Evolutionary conservation across 1,140 invertebrate genomes (phyloP), one percentile per base, ranked within the genome.

Genomic region (Leptinotarsa texana): DNA sequence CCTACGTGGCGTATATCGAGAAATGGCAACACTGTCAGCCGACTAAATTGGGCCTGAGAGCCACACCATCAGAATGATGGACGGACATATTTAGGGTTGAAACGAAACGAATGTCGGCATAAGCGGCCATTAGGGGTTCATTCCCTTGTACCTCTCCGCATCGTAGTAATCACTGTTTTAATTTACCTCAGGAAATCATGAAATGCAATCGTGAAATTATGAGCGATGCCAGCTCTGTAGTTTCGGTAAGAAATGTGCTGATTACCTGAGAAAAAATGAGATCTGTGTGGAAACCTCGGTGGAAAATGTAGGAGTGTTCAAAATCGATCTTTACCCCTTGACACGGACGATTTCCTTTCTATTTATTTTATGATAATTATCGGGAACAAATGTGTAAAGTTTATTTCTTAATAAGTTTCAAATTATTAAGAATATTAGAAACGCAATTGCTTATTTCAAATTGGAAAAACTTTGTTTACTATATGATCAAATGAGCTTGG

Each of bases 51-150:
- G 63, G 47, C 49, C 62, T 65, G 18, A 17, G 73, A 73, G 61
- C 72, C 33, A 49, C 42, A 73, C 22, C 57, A 62, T 62, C 33
- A 66, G 71, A 65, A 73, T 73, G 71, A 73, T 73, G 71, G 71
- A 73, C 71, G 71, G 71, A 73, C 71, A 73, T 48, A 70, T 70
- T 73, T 73, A 73, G 71, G 71, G 71, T 73, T 73, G 71, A 73
- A 73, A 73, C 71, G 71, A 47, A 71, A 71, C 69, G 69, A 71
- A 71, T 71, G 66, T 71, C 69, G 69, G 51, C 57, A 71, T 73
- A 73, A 73, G 71, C 71, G 63, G 71, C 71, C 71, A 73, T 73
- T 73, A 73, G 47, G 27, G 61, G 63, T 63, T 63, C 71, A 33
- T 73, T 73, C 71, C 71, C 71, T 73, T 65, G 42, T 65, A 51